phyloP scores from a whole-genome alignment of 2,113 vertebrate species.

The Brachypodius melanocephalos region DNA sequence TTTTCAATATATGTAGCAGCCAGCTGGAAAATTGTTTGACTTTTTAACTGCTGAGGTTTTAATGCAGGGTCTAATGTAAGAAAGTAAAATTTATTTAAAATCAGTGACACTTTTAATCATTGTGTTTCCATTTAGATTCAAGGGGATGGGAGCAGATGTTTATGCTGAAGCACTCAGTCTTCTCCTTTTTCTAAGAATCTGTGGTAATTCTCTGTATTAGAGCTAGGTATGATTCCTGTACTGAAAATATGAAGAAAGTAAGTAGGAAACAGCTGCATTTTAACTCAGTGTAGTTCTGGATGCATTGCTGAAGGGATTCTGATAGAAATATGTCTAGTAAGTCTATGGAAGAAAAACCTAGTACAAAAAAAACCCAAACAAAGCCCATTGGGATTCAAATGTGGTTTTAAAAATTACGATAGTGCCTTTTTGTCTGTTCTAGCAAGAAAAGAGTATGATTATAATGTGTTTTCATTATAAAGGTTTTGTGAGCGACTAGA shows the following conservation, averaged over 20 bases:
- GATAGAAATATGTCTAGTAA: neutral
- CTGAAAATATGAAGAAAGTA: neutral
- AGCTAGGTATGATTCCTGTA: neutral
- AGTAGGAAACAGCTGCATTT: neutral
- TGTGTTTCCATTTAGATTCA: neutral
- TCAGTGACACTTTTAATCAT: neutral
- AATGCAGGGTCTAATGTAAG: neutral
- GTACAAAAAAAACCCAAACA: neutral
- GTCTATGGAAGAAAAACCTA: neutral
- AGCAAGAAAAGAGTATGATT: neutral
- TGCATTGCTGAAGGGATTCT: neutral
- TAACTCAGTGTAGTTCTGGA: neutral
- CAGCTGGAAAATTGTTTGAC: slow-evolving; percentile 36
- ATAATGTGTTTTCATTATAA: neutral
- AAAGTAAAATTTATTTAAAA: slow-evolving; percentile 19
- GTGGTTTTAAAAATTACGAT: neutral
- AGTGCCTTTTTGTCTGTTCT: neutral
- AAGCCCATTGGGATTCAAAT: neutral
- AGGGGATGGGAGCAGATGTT: neutral
- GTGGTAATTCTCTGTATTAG: neutral
- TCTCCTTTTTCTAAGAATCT: neutral
- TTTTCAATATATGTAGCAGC: neutral
- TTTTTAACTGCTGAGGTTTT: slow-evolving; percentile 23
- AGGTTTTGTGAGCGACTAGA: neutral
- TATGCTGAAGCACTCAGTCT: neutral